phyloP scores from a whole-genome alignment of 1,140 invertebrate species.

The Drosophila lowei region DNA sequence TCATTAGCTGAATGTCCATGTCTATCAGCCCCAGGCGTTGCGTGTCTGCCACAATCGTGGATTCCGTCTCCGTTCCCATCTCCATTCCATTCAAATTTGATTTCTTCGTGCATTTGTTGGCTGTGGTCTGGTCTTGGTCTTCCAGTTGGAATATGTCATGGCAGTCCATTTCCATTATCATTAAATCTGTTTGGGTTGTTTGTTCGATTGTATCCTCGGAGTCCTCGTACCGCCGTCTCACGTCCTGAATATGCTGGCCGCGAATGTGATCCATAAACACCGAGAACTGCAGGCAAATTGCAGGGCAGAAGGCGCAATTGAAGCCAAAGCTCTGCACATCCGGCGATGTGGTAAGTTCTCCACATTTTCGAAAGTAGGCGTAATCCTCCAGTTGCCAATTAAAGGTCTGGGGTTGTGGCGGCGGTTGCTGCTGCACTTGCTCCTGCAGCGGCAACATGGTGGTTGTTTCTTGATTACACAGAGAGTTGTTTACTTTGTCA shows the following conservation, averaged over 20 bases:
- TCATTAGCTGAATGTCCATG: slow-evolving; percentile 41
- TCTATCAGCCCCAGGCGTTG: slow-evolving; percentile 15
- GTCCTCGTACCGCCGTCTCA: slow-evolving; percentile 60
- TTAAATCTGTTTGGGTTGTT: slow-evolving; percentile 64
- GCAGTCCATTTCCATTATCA: slow-evolving; percentile 60
- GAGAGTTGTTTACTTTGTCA: no score
- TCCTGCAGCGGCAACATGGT: slow-evolving; percentile 61
- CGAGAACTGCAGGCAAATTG: slow-evolving; percentile 75
- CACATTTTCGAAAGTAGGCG: slow-evolving; percentile 74
- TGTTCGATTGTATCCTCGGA: slow-evolving; percentile 44
- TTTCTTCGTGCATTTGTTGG: slow-evolving; percentile 8
- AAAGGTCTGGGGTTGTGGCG: slow-evolving; percentile 35
- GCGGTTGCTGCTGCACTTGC: slow-evolving; percentile 18
- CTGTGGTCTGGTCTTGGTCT: neutral
- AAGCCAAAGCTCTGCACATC: slow-evolving; percentile 77
- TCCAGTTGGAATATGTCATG: slow-evolving; percentile 35
- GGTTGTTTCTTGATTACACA: no score
- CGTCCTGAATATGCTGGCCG: slow-evolving; percentile 65
- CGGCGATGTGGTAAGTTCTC: slow-evolving; percentile 76
- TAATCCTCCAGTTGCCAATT: slow-evolving; percentile 72
- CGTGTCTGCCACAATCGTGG: slow-evolving; percentile 1
- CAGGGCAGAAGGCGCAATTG: slow-evolving; percentile 74
- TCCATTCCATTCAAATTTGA: slow-evolving; percentile 10
- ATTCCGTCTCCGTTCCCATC: neutral
- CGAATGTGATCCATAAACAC: slow-evolving; percentile 75